Evolutionary conservation across 2,797 vertebrate genomes (phyloP).

Genomic region (Eulemur coronatus): DNA sequence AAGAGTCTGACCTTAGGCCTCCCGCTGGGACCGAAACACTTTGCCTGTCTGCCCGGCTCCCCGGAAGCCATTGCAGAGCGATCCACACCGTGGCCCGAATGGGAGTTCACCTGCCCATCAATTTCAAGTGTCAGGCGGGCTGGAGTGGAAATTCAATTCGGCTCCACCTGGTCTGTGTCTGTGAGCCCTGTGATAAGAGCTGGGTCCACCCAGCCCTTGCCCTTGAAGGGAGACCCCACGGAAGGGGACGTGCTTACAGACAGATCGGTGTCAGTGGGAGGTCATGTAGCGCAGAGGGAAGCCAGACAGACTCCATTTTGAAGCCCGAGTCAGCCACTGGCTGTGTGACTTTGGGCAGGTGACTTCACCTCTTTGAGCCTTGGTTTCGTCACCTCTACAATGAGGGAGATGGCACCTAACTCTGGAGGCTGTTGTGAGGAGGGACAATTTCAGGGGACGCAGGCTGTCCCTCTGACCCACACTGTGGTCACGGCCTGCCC

Average conservation of each 20-base stretch:
- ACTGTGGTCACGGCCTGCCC: not conserved
- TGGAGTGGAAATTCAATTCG: not conserved
- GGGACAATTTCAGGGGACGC: not conserved
- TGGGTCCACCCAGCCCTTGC: not conserved
- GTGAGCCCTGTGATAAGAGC: not conserved
- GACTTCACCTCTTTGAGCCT: not conserved
- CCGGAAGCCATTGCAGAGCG: not conserved
- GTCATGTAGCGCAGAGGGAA: not conserved
- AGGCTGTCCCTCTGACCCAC: not conserved
- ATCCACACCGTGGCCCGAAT: not conserved
- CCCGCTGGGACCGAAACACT: constrained; percentile 20
- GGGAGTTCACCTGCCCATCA: constrained; percentile 44
- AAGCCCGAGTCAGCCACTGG: not conserved
- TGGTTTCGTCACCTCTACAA: not conserved
- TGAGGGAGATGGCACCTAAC: not conserved
- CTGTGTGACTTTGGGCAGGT: not conserved
- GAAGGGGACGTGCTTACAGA: not conserved
- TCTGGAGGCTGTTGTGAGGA: not conserved
- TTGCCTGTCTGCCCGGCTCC: not conserved
- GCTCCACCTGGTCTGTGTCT: not conserved
- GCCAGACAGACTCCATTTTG: not conserved
- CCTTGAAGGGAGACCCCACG: not conserved
- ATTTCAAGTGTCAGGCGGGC: not conserved
- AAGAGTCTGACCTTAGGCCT: constrained; percentile 54
- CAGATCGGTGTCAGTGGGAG: not conserved